A percentile compares a stretch with the other conserved stretches of the same genome.
Evolutionary conservation across 2,797 vertebrate species (phyloP).

Genomic region (Crenuchus spilurus): DNA sequence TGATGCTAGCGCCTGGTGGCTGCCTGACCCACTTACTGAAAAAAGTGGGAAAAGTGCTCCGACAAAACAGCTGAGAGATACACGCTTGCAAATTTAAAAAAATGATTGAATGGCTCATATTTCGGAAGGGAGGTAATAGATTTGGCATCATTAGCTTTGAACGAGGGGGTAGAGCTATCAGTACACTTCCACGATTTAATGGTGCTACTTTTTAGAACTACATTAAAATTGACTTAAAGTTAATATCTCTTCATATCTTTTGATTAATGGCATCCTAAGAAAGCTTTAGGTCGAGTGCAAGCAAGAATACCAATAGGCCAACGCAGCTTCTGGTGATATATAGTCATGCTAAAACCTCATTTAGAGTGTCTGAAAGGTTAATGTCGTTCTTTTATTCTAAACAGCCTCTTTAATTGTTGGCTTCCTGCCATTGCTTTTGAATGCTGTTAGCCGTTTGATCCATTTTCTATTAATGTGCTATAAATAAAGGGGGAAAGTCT

Average conservation of each 20-base stretch:
- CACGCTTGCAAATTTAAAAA: not conserved
- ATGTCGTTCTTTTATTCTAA: not conserved
- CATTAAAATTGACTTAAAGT: not conserved
- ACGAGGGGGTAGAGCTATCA: not conserved
- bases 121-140: not conserved
- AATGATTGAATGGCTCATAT: not conserved
- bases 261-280: not conserved
- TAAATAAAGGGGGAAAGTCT: constrained; percentile 15
- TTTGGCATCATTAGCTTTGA: not conserved
- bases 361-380: not conserved
- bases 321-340: not conserved
- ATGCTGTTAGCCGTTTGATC: constrained; percentile 9
- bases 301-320: not conserved
- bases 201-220: not conserved
- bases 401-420: constrained; percentile 9
- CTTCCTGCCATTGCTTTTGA: not conserved
- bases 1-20: constrained; percentile 1
- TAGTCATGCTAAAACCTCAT: constrained; percentile 4
- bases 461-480: constrained; percentile 14
- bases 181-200: not conserved
- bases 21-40: not conserved
- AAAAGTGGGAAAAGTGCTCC: not conserved
- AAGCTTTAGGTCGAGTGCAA: not conserved
- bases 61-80: not conserved
- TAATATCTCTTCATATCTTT: not conserved